Evolutionary conservation across 2,797 vertebrate genomes (phyloP), one percentile per base, ranked within the genome.

Genomic region (Chelon labrosus): DNA sequence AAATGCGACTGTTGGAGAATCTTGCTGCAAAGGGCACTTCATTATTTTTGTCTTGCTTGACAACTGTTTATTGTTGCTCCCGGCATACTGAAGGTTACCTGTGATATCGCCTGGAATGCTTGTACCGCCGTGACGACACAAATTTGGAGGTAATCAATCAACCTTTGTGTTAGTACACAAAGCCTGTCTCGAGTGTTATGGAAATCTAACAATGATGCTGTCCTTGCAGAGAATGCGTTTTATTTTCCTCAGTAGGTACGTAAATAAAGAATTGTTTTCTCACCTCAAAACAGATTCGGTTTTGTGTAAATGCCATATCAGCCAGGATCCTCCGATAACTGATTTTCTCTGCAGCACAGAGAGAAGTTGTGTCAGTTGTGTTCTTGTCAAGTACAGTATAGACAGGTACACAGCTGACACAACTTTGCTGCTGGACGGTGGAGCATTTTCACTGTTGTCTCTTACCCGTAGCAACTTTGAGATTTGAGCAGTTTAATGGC

Each of bases 131-230:
- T 90, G 93, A 90, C 90, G 67, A 85, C 85, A 88, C 82, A 88
- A 71, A 93, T 94, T 90, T 88, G 59, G 68, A 91, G 86, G 91
- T 88, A 95, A 94, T 95, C 94, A 93, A 94, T 95, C 94, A 95
- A 83, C 87, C 87, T 92, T 94, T 94, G 92, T 91, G 81, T 93
- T 91, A 71, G 72, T 25, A 60, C 82, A 93, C 90, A 93, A 94
- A 92, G 89, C 87, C 90, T 91, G 91, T 90, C 92, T 92, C 75
- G 63, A 68, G 78, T 77, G 87, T 91, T 91, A 93, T 93, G 88
- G 86, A 91, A 94, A 93, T 93, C 72, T 55, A 85, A 86, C 74
- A 87, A 80, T 87, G 87, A 88, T 82, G 75, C 78, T 76, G 82
- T 90, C 88, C 79, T 87, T 81, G 74, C 77, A 69, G 68, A 75